Evolutionary conservation across 2,113 vertebrate genomes (phyloP).

Genomic region (Hyaena hyaena): DNA sequence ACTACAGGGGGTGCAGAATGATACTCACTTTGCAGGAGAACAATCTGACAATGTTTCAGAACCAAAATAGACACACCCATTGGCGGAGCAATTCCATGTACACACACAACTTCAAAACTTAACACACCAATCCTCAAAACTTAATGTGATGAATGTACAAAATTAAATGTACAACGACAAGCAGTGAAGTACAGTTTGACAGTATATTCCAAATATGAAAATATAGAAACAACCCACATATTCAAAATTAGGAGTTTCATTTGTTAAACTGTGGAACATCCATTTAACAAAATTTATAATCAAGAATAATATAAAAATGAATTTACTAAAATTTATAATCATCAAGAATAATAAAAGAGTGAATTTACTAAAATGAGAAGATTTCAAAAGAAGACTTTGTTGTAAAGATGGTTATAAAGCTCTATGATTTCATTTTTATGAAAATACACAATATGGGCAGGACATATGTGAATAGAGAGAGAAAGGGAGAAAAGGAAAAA

Average conservation of each 20-base stretch:
- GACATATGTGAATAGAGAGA: background rate
- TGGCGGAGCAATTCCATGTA: background rate
- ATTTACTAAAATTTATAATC: no score
- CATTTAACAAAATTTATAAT: background rate
- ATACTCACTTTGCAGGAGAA: background rate
- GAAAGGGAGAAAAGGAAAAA: background rate
- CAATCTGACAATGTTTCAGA: background rate
- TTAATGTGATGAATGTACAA: background rate
- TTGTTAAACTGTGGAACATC: background rate
- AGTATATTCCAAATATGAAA: background rate
- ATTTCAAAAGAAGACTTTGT: background rate
- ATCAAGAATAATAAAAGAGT: background rate
- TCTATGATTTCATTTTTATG: conserved; percentile 32
- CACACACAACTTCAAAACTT: background rate
- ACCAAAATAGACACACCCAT: background rate
- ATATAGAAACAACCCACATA: background rate
- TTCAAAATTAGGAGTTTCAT: background rate
- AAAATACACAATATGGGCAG: background rate
- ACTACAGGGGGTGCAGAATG: background rate
- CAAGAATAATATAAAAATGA: background rate
- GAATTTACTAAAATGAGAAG: conserved; percentile 21
- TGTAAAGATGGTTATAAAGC: background rate
- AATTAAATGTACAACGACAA: background rate
- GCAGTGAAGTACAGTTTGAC: background rate
- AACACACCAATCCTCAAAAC: background rate